Evolutionary conservation across 2,888 invertebrate genomes (phyloP), one percentile per base, ranked within the genome.

Genomic region (Aspidiotus destructor): DNA sequence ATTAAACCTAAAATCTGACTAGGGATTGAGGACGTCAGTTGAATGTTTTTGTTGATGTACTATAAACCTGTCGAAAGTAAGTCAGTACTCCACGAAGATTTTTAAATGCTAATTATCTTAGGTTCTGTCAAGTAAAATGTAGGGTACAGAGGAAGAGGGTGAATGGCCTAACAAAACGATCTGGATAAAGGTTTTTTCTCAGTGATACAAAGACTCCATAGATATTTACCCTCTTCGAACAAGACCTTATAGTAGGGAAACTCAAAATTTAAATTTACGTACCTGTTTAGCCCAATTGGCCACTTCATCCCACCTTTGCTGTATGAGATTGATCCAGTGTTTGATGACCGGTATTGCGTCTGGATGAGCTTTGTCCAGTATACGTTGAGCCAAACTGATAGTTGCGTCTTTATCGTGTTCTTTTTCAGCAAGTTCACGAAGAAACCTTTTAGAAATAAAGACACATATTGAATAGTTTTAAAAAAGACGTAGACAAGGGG

Each of bases 321-420:
- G 91, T 71, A 98, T 92, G 72, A 98, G 95, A 44, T 94, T 93
- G 72, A 97, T 89, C 97, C 97, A 98, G 80, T 98, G 96, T 77
- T 95, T 95, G 76, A 99, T 92, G n/a, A 97, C 92, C 16, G 89
- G 86, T n/a, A 93, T 89, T 0, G 95, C 96, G 76, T 97, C 95
- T 0, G 96, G 96, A 80, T 99, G 97, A n/a, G 95, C 92, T 76
- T 92, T 90, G 73, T 85, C 84, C 69, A 97, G 83, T 73, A 99
- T 94, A 52, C 85, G 84, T 75, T 92, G 89, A 0, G 97, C 97
- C 68, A 96, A 83, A 41, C 86, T 82, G 70, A 97, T 83, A 0
- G 95, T 95, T 71, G 86, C 84, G 75, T 90, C 87, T 79, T 96
- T 93, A 75, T 93, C 92, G 0, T 82, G 78, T 77, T 92, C 91